These are phyloP conservation scores for Bruchidius siliquastri DNA, from an alignment of 2,888 invertebrate species.

Conservation along the genomic window DNA sequence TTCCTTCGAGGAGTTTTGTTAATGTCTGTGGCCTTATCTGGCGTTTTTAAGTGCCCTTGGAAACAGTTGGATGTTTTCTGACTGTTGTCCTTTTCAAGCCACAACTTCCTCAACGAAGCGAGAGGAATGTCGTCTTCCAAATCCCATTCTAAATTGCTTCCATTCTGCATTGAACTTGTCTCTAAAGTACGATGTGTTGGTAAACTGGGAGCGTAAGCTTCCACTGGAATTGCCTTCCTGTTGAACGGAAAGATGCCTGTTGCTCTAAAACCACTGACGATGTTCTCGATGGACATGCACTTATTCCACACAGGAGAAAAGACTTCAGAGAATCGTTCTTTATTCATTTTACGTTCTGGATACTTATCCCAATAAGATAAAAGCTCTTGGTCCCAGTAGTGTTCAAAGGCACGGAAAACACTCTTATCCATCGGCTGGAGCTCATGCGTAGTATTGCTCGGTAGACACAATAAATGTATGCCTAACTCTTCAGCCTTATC, in stretches of 20 bases:
- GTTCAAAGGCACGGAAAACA: conserved; percentile 32
- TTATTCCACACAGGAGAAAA: conserved; percentile 29
- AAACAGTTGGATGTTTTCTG: no score
- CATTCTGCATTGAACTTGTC: no score
- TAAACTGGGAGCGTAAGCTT: conserved; percentile 26
- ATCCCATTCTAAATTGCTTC: no score
- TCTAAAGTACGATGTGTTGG: conserved; percentile 5
- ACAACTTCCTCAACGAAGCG: no score
- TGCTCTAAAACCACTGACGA: conserved; percentile 28
- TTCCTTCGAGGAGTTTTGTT: no score
- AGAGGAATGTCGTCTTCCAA: no score
- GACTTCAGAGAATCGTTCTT: conserved; percentile 17
- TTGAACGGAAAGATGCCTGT: conserved; percentile 29
- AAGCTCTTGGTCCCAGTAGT: conserved; percentile 37
- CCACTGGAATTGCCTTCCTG: conserved; percentile 28
- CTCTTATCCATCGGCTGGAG: conserved; percentile 38
- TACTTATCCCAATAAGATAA: conserved; percentile 27
- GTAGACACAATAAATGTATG: conserved; percentile 30
- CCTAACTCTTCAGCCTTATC: conserved; percentile 27
- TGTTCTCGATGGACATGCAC: conserved; percentile 26
- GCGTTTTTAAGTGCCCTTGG: no score
- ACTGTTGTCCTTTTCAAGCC: no score
- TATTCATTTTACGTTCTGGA: conserved; percentile 9
- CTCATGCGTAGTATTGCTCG: conserved; percentile 40
- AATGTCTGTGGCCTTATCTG: no score